These are phyloP conservation scores for Osmoderma eremita DNA, from an alignment of 2,888 invertebrate species.

Conservation along the genomic window DNA sequence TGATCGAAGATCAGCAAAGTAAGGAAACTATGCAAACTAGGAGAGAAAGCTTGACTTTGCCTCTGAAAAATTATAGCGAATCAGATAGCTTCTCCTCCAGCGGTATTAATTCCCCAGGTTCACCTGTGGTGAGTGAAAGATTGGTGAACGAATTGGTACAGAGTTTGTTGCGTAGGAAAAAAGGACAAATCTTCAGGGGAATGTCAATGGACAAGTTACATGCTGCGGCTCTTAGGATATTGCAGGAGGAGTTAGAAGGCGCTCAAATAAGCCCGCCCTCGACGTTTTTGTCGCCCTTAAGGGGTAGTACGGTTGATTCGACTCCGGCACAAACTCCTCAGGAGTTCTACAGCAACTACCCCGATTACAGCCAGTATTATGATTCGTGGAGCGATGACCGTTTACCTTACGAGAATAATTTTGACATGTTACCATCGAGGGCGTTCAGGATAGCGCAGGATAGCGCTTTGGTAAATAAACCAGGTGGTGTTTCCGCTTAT, in stretches of 20 bases:
- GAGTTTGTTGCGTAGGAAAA: constrained; percentile 68
- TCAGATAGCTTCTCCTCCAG: constrained; percentile 67
- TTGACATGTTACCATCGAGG: constrained; percentile 69
- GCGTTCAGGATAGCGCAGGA: constrained; percentile 69
- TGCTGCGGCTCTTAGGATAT: constrained; percentile 67
- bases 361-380: constrained; percentile 68
- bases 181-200: constrained; percentile 66
- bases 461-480: constrained; percentile 60
- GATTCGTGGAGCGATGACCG: constrained; percentile 65
- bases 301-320: constrained; percentile 62
- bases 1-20: constrained; percentile 51
- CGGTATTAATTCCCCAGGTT: constrained; percentile 66
- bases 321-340: constrained; percentile 66
- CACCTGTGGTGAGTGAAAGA: constrained; percentile 66
- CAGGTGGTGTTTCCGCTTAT: constrained; percentile 64
- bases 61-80: constrained; percentile 65
- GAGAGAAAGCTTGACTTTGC: constrained; percentile 67
- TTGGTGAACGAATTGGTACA: constrained; percentile 70
- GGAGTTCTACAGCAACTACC: constrained; percentile 62
- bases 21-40: constrained; percentile 62
- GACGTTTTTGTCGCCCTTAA: constrained; percentile 58
- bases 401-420: constrained; percentile 53
- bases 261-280: constrained; percentile 62
- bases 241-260: constrained; percentile 67
- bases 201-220: constrained; percentile 70